Base-by-base conservation (phyloP, 2,888 invertebrate species). In the Nowickia ferox region DNA sequence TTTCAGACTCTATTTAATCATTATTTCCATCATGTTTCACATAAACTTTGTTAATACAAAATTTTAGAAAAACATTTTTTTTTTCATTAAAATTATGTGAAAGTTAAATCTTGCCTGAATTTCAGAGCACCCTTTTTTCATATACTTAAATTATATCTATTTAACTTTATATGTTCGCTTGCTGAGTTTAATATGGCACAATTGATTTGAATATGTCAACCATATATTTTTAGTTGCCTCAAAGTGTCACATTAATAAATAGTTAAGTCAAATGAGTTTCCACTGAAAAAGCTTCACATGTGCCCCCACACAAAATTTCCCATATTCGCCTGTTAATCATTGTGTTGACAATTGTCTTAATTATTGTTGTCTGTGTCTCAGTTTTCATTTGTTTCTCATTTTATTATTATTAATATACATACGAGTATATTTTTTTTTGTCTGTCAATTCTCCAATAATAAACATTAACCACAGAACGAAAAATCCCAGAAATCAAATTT, bases 311-410 rank as follows among this genome's bases (percentile, higher is more conserved):
- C 13, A 61, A 30, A 30, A 30, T 30, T 48, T 53, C 30, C 19
- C 30, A 19, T 46, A 55, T 68, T 38, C 55, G 38, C 42, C 46
- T 69, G 76, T 77, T 83, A 83, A 83, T 83, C 83, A 72, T 71
- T 77, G 83, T 72, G 83, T 83, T 83, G 83, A 77, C 83, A 83
- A 83, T 72, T 77, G 65, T 72, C 71, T 65, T 77, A 65, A 77
- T 77, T 69, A 72, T 83, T 59, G 17, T 72, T 72, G 77, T 65
- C 65, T 72, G 59, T 10, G 51, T 57, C 59, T 77, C 66, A 65
- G 71, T 71, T 83, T 76, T 72, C 77, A 77, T 57, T 84, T 68
- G 66, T 22, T 38, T 72, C 17, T 38, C 15, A 4, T 59, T 65
- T 51, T 66, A 10, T 44, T 42, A 17, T 13, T 51, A 3, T 61